Percentiles rank a stretch among this genome's conserved stretches.
Conservation (phyloP, 2,113 vertebrate species). For the Odobenus rosmarus region DNA sequence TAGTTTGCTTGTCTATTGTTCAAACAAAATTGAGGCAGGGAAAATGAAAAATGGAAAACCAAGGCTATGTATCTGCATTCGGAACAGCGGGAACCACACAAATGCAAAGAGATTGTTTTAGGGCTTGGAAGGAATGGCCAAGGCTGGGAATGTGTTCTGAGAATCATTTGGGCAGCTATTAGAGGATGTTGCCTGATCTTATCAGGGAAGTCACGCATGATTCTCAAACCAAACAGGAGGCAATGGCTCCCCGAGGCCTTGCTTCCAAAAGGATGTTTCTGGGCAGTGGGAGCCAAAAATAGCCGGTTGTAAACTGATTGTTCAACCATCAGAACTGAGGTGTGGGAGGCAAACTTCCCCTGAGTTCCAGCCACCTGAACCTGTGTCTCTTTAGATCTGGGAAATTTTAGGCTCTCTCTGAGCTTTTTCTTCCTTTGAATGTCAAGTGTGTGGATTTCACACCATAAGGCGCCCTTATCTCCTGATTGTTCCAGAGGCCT, state of each 20-base stretch:
- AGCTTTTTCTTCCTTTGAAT: not conserved
- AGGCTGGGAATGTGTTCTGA: constrained; percentile 84
- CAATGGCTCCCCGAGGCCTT: constrained; percentile 44
- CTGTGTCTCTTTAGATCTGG: not conserved
- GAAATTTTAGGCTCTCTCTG: not conserved
- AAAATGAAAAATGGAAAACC: constrained; percentile 89
- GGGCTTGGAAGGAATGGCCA: constrained; percentile 87
- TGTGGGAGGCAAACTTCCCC: not conserved
- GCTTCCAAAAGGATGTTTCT: constrained; percentile 67
- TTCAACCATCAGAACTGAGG: not conserved
- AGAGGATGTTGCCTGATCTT: constrained; percentile 87
- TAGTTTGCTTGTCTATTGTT: constrained; percentile 57
- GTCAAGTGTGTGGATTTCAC: not conserved
- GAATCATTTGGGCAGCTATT: constrained; percentile 86
- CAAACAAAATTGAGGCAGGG: constrained; percentile 72
- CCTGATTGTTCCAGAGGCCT: too few species aligned
- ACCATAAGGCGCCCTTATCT: too few species aligned
- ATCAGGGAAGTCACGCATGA: constrained; percentile 86
- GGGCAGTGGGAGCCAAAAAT: constrained; percentile 50
- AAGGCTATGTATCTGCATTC: constrained; percentile 84
- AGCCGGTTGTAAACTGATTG: not conserved
- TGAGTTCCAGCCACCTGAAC: not conserved
- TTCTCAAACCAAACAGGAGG: constrained; percentile 73
- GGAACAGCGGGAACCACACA: constrained; percentile 87
- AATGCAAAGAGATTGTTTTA: constrained; percentile 87